Evolutionary conservation across 2,113 vertebrate species (phyloP).

Genomic region (Paralichthys olivaceus): DNA sequence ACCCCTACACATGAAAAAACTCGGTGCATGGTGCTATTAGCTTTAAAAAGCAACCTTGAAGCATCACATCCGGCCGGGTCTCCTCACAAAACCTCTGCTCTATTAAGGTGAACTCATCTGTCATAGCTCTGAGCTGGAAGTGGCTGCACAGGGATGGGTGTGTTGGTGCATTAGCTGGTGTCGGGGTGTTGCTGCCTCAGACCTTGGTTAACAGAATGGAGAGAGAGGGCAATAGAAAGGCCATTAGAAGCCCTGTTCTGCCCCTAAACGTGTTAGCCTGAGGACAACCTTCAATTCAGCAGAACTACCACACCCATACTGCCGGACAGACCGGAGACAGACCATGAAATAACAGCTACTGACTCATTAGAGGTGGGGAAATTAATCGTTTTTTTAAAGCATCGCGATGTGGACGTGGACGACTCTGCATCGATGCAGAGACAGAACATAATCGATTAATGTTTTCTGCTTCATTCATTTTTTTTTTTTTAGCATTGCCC

Average conservation of each 20-base stretch:
- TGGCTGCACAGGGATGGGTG: slow-evolving; percentile 15
- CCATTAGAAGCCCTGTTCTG: slow-evolving; percentile 51
- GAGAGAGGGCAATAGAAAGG: slow-evolving; percentile 47
- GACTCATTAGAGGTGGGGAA: no score
- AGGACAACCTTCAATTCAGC: slow-evolving; percentile 41
- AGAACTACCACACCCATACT: slow-evolving; percentile 27
- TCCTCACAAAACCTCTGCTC: no score
- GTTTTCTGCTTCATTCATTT: no score
- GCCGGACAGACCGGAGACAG: neutral
- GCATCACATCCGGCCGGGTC: no score
- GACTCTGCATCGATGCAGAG: no score
- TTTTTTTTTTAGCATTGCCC: no score
- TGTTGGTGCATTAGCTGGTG: slow-evolving; percentile 50
- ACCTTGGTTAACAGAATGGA: slow-evolving; percentile 20
- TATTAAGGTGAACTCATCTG: slow-evolving; percentile 17
- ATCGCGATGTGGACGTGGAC: no score
- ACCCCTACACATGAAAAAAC: no score
- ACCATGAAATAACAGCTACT: neutral
- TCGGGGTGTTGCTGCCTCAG: slow-evolving; percentile 26
- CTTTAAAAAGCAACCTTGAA: neutral
- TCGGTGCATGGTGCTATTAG: no score
- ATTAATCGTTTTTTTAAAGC: no score
- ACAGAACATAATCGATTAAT: no score
- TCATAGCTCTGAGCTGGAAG: slow-evolving; percentile 39
- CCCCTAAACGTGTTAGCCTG: slow-evolving; percentile 34